These are phyloP conservation scores for Anadara kagoshimensis DNA, from an alignment of 1,140 invertebrate species.

Conservation along the genomic window DNA sequence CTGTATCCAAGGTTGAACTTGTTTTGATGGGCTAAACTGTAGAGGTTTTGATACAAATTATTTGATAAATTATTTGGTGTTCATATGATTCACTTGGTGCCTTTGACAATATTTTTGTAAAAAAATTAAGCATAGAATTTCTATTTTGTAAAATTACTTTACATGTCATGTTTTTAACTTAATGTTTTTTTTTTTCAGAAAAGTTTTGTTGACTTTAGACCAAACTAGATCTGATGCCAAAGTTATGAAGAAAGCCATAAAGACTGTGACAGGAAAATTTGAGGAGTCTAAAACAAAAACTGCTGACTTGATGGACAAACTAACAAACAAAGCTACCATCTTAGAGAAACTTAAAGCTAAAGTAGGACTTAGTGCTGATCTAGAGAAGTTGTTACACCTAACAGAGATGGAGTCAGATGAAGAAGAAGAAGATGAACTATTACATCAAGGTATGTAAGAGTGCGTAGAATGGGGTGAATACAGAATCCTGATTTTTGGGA, in stretches of 20 bases:
- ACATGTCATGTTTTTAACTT: too few relatives aligned
- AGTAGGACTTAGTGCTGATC: slow-evolving; percentile 64
- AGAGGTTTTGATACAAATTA: too few relatives aligned
- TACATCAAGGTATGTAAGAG: slow-evolving; percentile 63
- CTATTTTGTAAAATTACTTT: too few relatives aligned
- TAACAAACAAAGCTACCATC: slow-evolving; percentile 69
- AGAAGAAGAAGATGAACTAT: slow-evolving; percentile 69
- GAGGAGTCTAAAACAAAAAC: slow-evolving; percentile 67
- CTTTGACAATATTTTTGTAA: too few relatives aligned
- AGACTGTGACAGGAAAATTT: slow-evolving; percentile 65
- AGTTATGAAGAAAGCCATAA: slow-evolving; percentile 71
- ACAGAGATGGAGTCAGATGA: slow-evolving; percentile 69
- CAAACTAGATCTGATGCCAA: slow-evolving; percentile 69
- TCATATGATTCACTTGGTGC: too few relatives aligned
- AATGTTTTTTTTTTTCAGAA: slow-evolving; percentile 48
- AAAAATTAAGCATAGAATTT: too few relatives aligned
- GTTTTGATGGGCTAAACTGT: too few relatives aligned
- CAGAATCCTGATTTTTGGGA: too few relatives aligned
- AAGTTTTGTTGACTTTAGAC: slow-evolving; percentile 69
- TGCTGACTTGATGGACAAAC: slow-evolving; percentile 61
- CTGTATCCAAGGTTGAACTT: too few relatives aligned
- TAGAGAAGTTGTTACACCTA: slow-evolving; percentile 71
- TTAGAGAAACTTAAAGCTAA: slow-evolving; percentile 73
- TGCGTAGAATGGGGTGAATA: too few relatives aligned
- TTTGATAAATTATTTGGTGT: too few relatives aligned